Conservation (phyloP, 2,113 vertebrate genomes). For the Polypterus bichir region DNA sequence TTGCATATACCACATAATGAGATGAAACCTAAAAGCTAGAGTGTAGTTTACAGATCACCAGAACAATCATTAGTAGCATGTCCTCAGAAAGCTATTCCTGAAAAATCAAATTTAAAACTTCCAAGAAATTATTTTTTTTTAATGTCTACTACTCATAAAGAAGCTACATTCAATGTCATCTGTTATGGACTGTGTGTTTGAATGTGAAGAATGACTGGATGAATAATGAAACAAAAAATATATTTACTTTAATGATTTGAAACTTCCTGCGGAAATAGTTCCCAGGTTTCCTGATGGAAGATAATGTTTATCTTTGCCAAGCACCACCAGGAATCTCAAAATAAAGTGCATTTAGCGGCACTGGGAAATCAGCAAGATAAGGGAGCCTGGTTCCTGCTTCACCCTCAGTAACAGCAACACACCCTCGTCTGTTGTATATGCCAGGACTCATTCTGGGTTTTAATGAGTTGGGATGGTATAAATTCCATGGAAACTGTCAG, state of each 20-base stretch:
- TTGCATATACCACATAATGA: too few species aligned
- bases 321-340: slow-evolving; percentile 95
- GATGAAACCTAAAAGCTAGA: too few species aligned
- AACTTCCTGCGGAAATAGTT: slow-evolving; percentile 98
- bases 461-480: slow-evolving; percentile 14
- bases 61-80: too few species aligned
- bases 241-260: slow-evolving; percentile 98
- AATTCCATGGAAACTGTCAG: slow-evolving; percentile 19
- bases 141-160: too few species aligned
- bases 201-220: slow-evolving; percentile 32
- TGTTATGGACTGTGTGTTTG: slow-evolving; percentile 25
- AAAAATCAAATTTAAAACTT: too few species aligned
- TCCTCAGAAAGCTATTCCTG: too few species aligned
- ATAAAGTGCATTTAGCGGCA: slow-evolving; percentile 88
- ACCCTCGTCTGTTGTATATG: slow-evolving; percentile 13
- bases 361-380: slow-evolving; percentile 73
- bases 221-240: slow-evolving; percentile 51
- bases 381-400: slow-evolving; percentile 79
- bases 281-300: slow-evolving; percentile 98
- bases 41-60: too few species aligned
- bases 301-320: slow-evolving; percentile 99
- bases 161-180: slow-evolving; percentile 9
- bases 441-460: slow-evolving; percentile 8
- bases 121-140: too few species aligned
- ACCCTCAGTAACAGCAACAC: slow-evolving; percentile 55